These are phyloP conservation scores for Pseudocheirus occidentalis DNA, from an alignment of 2,797 vertebrate genomes.

Conservation along the genomic window DNA sequence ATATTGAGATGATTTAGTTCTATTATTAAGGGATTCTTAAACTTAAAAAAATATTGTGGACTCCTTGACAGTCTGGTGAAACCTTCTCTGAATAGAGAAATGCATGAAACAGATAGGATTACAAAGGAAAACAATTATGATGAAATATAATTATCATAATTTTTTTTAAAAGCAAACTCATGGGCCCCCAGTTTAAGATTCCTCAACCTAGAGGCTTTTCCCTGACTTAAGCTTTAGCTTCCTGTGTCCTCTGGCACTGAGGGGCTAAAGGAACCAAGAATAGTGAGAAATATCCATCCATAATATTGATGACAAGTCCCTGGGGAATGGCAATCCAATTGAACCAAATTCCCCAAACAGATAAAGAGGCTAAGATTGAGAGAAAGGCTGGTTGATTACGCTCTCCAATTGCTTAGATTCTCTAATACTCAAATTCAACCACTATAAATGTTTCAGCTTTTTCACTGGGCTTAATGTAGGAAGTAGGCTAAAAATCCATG, in stretches of 20 bases:
- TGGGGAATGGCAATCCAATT: not conserved
- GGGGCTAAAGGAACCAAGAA: not conserved
- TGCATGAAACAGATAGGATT: not conserved
- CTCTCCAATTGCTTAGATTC: not conserved
- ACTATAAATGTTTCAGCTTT: constrained; percentile 3
- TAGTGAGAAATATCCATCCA: not conserved
- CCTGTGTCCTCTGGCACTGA: not conserved
- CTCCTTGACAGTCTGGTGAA: not conserved
- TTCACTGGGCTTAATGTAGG: not conserved
- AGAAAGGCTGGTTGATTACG: not conserved
- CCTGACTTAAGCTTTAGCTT: not conserved
- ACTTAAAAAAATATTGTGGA: not conserved
- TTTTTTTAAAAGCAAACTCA: not conserved
- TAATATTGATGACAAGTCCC: not conserved
- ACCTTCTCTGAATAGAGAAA: not conserved
- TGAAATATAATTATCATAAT: not conserved
- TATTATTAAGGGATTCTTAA: not conserved
- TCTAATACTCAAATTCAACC: not conserved
- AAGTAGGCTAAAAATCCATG: not conserved
- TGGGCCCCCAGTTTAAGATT: not conserved
- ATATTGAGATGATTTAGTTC: constrained; percentile 3
- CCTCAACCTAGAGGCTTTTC: not conserved
- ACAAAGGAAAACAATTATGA: not conserved
- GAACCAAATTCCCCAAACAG: not conserved
- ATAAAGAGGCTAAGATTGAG: not conserved